Conservation (phyloP, 2,113 vertebrate genomes). For the Alligator sinensis region DNA sequence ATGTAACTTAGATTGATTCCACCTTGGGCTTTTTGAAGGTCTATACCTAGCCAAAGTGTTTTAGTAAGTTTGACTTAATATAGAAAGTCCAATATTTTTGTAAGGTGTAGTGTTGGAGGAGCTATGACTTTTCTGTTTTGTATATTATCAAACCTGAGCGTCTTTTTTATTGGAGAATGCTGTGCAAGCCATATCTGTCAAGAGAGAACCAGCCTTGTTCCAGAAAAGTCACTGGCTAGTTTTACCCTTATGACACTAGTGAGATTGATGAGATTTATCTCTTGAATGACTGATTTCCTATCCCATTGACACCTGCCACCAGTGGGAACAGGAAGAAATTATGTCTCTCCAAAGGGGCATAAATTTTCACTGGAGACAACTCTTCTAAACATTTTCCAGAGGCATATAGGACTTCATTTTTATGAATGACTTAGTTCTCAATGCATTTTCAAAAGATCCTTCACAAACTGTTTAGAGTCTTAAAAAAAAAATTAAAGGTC, state of each 20-base stretch:
- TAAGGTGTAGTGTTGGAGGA: background rate
- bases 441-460: background rate
- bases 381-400: background rate
- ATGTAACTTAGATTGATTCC: no score
- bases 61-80: background rate
- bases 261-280: background rate
- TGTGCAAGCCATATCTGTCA: background rate
- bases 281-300: background rate
- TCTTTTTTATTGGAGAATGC: background rate
- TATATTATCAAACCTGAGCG: background rate
- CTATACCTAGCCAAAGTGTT: background rate
- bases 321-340: background rate
- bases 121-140: background rate
- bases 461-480: background rate
- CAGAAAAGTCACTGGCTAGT: background rate
- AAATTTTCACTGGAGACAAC: background rate
- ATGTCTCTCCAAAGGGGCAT: background rate
- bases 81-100: background rate
- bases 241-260: background rate
- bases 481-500: background rate
- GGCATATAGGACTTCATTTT: background rate
- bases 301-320: background rate
- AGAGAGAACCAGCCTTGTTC: background rate
- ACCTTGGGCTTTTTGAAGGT: no score
- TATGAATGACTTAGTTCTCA: background rate